Conservation (phyloP, 1,140 invertebrate species). For the Condylostylus longicornis region DNA sequence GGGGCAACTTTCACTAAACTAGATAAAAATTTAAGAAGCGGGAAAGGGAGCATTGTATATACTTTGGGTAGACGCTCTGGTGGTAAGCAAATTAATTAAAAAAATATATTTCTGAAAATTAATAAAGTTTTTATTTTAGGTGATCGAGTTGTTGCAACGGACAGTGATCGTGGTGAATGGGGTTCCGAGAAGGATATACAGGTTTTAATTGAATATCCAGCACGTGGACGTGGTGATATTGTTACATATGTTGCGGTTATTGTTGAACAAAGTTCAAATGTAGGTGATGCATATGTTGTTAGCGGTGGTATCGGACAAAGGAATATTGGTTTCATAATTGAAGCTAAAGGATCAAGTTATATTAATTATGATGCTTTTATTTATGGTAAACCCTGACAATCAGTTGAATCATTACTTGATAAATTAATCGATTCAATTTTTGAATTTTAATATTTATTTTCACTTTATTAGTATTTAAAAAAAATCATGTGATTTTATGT, state of each 20-base stretch:
- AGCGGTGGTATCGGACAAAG: background rate
- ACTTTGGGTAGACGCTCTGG: too few species aligned
- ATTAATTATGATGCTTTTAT: background rate
- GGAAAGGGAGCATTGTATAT: too few species aligned
- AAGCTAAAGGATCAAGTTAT: background rate
- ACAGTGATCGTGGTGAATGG: conserved; percentile 17
- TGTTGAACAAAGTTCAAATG: conserved; percentile 19
- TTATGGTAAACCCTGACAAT: too few species aligned
- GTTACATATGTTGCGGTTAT: conserved; percentile 22
- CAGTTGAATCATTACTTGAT: too few species aligned
- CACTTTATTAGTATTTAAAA: too few species aligned
- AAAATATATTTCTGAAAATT: too few species aligned
- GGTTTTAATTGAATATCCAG: conserved; percentile 22
- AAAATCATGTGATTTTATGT: too few species aligned
- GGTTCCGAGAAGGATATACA: conserved; percentile 16
- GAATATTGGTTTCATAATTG: background rate
- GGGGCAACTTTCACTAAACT: too few species aligned
- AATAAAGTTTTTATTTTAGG: conserved; percentile 14
- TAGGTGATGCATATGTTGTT: conserved; percentile 24
- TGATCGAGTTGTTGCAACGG: conserved; percentile 20
- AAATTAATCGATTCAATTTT: too few species aligned
- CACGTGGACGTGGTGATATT: conserved; percentile 14
- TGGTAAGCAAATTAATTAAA: too few species aligned
- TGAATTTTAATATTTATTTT: too few species aligned
- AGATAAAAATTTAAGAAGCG: too few species aligned